Base-by-base conservation (phyloP, 2,888 invertebrate species). In the Trichogramma evanescens region DNA sequence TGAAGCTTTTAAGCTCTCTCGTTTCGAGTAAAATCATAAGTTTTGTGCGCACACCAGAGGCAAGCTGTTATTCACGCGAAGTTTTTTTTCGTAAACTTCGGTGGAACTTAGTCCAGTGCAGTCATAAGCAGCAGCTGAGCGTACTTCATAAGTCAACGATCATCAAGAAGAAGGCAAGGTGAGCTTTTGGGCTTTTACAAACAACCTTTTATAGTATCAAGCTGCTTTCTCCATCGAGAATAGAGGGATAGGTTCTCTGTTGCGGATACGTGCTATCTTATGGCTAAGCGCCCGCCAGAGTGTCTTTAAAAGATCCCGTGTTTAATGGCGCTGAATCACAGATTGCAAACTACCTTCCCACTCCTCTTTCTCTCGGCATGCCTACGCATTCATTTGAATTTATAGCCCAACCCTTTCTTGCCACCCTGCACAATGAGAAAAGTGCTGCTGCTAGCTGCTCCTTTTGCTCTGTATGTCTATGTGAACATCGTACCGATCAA, bases 311-410 rank as follows among this genome's bases (percentile, higher is more conserved):
- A 72, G 73, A 71, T 74, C 73, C 72, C 72, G 74, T 74, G 75
- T 72, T 77, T 77, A 77, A 75, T 74, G 76, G 77, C 70, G 77
- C 76, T 77, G 77, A 77, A 77, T 77, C 77, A 76, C 77, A 77
- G 77, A 77, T 77, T 77, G 77, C 72, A 71, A 70, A 69, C 72
- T 70, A 69, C 71, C 66, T 45, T 58, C 50, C 55, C 52, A 45
- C 41, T 50, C 58, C 57, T 58, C 63, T 65, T 26, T 26, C 26
- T 26, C 26, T 26, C 26, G 26, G 26, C 26, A 26, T 26, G 26
- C 26, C 26, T 26, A 26, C 26, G 26, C 67, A 70, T 71, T 69
- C 70, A 72, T 73, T 71, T 72, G 66, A 72, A 74, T 74, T 74
- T 73, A 74, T 74, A 68, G 63, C 68, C 72, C 72, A 73, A 74